phyloP scores from a whole-genome alignment of 1,140 invertebrate species.

The Maconellicoccus hirsutus region DNA sequence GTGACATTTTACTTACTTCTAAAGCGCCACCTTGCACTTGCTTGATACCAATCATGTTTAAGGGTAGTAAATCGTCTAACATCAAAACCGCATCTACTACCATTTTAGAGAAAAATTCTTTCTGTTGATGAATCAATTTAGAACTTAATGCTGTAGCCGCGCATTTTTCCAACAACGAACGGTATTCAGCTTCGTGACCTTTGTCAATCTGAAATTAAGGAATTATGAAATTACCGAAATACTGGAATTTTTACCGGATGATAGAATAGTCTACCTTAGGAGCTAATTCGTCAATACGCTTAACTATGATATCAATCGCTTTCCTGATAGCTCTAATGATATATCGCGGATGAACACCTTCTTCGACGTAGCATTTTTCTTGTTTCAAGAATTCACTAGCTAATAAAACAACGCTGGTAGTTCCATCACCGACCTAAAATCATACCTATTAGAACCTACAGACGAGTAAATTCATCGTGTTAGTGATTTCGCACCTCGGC shows the following conservation, averaged over 20 bases:
- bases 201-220: conserved; percentile 45
- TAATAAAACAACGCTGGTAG: conserved; percentile 88
- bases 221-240: background rate
- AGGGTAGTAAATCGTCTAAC: conserved; percentile 82
- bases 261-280: conserved; percentile 45
- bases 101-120: conserved; percentile 91
- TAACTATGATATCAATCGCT: conserved; percentile 65
- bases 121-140: conserved; percentile 90
- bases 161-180: conserved; percentile 79
- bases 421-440: conserved; percentile 88
- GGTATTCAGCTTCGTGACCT: conserved; percentile 45
- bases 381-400: conserved; percentile 94
- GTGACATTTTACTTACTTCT: conserved; percentile 45
- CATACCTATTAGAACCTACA: background rate
- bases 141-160: conserved; percentile 93
- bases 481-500: conserved; percentile 62
- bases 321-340: conserved; percentile 78
- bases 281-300: conserved; percentile 75
- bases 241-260: background rate
- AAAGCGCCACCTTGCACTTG: conserved; percentile 91
- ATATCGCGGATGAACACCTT: conserved; percentile 89
- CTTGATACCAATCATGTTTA: conserved; percentile 99
- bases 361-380: conserved; percentile 90
- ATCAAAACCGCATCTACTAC: conserved; percentile 94
- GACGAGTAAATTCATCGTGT: background rate